These are phyloP conservation scores for Sylvilagus floridanus DNA, from an alignment of 2,797 vertebrate genomes.

Conservation along the genomic window DNA sequence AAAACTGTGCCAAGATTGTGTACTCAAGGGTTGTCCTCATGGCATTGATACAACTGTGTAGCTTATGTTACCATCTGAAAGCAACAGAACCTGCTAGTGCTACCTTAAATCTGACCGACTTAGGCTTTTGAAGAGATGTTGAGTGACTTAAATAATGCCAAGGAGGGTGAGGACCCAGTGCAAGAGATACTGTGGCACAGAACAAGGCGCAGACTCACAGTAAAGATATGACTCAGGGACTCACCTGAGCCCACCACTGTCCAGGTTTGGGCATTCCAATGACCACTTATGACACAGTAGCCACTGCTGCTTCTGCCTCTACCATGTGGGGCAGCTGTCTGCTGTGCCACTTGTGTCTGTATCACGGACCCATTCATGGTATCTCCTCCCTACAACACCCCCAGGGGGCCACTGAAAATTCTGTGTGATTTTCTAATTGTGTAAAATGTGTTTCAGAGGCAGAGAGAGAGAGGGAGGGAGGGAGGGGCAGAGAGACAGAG, in stretches of 20 bases:
- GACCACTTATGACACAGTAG: not conserved
- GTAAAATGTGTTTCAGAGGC: no score
- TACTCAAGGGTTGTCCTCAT: not conserved
- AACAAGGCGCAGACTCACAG: not conserved
- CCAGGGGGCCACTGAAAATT: not conserved
- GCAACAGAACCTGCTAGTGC: conserved; percentile 29
- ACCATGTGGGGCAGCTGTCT: not conserved
- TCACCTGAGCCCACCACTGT: not conserved
- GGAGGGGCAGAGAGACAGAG: no score
- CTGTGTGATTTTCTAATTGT: not conserved
- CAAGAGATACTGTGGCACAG: not conserved
- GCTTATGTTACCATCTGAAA: not conserved
- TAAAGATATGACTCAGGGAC: not conserved
- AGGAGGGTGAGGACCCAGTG: not conserved
- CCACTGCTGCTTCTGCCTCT: not conserved
- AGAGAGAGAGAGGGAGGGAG: no score
- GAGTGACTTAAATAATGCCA: not conserved
- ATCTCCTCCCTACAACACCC: not conserved
- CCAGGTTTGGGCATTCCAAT: not conserved
- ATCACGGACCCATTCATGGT: not conserved
- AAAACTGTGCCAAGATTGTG: not conserved
- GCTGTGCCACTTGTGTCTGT: not conserved
- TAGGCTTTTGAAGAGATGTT: not conserved
- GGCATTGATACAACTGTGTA: not conserved
- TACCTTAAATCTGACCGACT: not conserved